phyloP scores from a whole-genome alignment of 2,888 invertebrate genomes.

The Siphlonurus alternatus region DNA sequence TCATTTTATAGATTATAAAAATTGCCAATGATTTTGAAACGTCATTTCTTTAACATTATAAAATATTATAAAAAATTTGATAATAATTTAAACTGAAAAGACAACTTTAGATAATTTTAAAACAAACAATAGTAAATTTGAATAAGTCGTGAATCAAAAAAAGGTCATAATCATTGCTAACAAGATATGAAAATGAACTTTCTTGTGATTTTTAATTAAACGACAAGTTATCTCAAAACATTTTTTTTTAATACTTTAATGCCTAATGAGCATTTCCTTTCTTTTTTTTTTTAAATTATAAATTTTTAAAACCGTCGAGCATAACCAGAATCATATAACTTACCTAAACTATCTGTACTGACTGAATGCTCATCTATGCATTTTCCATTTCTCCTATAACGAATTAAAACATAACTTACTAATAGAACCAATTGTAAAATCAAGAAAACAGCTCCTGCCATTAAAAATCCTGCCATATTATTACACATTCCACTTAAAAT shows the following conservation, averaged over 20 bases:
- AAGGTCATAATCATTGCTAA: no score
- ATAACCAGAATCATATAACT: constrained; percentile 75
- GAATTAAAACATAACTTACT: not conserved
- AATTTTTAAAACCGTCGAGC: constrained; percentile 40
- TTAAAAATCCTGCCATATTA: constrained; percentile 62
- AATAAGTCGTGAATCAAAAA: no score
- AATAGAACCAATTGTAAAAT: constrained; percentile 49
- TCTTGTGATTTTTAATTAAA: no score
- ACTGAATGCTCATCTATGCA: not conserved
- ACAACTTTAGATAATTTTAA: no score
- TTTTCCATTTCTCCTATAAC: not conserved
- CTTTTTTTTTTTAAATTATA: no score
- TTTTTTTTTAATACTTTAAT: not conserved
- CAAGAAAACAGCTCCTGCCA: constrained; percentile 71
- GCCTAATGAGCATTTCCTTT: not conserved
- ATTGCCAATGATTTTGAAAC: no score
- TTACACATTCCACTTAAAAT: constrained; percentile 42
- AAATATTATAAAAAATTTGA: no score
- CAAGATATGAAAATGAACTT: no score
- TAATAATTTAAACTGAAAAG: no score
- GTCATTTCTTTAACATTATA: no score
- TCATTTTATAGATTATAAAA: no score
- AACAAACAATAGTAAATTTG: no score
- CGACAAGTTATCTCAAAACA: not conserved
- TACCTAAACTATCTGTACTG: constrained; percentile 58